Evolutionary conservation across 2,113 vertebrate species (phyloP).

Genomic region (Chloebia gouldiae): DNA sequence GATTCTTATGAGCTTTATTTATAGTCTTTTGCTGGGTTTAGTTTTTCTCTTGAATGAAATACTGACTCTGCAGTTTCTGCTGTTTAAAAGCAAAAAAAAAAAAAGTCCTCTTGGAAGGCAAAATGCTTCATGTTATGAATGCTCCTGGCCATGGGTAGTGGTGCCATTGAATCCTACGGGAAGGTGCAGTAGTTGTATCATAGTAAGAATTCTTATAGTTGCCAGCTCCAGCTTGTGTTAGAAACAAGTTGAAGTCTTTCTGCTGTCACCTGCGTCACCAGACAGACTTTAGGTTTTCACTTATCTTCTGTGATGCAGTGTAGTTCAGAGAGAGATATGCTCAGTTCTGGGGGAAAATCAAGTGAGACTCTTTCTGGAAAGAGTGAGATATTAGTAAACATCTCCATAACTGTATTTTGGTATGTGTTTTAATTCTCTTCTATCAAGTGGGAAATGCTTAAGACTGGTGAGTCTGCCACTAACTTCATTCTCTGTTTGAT

Average conservation of each 20-base stretch:
- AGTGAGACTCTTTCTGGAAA: neutral
- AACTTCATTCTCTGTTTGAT: neutral
- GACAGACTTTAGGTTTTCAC: neutral
- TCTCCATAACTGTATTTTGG: neutral
- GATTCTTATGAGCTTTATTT: neutral
- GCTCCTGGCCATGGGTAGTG: neutral
- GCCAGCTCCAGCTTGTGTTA: neutral
- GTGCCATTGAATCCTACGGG: constrained; percentile 15
- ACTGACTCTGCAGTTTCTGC: constrained; percentile 27
- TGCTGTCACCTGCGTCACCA: neutral
- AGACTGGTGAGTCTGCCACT: neutral
- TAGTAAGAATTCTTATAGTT: neutral
- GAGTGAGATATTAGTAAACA: neutral
- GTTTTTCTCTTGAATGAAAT: neutral
- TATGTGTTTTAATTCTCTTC: neutral
- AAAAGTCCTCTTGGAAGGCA: neutral
- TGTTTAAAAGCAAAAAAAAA: neutral
- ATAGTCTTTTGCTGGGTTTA: constrained; percentile 2
- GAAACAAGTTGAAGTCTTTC: neutral
- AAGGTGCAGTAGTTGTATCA: neutral
- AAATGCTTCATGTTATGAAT: neutral
- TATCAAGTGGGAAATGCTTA: neutral
- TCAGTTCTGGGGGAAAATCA: neutral
- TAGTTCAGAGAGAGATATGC: neutral
- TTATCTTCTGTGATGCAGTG: neutral